Evolutionary conservation across 2,113 vertebrate genomes (phyloP), one percentile per base, ranked within the genome.

Genomic region (Microtus montanus): DNA sequence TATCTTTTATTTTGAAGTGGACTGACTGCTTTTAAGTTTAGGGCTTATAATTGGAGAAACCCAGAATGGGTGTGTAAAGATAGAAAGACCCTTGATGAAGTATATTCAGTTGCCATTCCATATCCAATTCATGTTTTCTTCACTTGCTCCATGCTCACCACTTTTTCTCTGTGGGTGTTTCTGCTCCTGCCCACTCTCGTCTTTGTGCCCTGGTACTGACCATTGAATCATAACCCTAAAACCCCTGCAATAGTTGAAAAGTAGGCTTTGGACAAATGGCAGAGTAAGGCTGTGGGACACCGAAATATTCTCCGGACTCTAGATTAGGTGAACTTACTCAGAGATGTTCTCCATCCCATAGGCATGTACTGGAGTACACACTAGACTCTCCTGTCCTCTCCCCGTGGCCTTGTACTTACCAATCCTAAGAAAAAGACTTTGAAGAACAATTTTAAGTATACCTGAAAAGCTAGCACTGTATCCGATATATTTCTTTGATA

Each of bases 401-500:
- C 64, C 54, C 11, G 19, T 12, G 9, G 15, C 68, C 22, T 26
- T 66, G 87, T 52, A 44, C 28, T 64, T 79, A 70, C 75, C 28
- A n/a, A 63, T 33, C 30, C 38, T 66, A 54, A 93, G 80, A 58
- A 83, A 30, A 58, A 74, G 79, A 66, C 89, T 49, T 86, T 86
- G 61, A 70, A 82, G 78, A 77, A 71, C 17, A 88, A 9, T 0
- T 52, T 93, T 52, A 91, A 94, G 38, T 20, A 82, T 73, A 63
- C 44, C 93, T 82, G 47, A 83, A 91, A 93, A 88, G 22, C n/a
- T 78, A 61, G 44, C 80, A 0, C 66, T 68, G 1, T 44, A 92
- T 73, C 22, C 66, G 85, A 33, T 75, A 12, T 64, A 86, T 86
- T 82, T 10, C 61, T 92, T 96, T 88, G 66, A 83, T 96, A 91